Conservation (phyloP, 2,797 vertebrate species). For the Lindbergichthys nudifrons region DNA sequence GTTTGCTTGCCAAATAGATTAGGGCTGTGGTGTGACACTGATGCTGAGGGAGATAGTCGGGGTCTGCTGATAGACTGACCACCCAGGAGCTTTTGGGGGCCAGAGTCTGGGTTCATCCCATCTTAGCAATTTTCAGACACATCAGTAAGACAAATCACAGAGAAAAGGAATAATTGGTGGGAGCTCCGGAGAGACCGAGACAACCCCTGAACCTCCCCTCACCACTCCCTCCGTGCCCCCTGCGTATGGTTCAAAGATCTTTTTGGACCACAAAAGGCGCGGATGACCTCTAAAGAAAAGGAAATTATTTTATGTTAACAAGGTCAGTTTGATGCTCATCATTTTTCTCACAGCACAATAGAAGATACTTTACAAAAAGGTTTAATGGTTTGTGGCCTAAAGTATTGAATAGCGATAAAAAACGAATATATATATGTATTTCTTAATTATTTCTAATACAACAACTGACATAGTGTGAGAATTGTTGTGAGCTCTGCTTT, state of each 20-base stretch:
- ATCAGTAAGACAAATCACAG: constrained; percentile 73
- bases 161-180: constrained; percentile 68
- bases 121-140: constrained; percentile 71
- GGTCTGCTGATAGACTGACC: constrained; percentile 77
- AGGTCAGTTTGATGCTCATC: constrained; percentile 45
- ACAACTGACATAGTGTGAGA: background rate
- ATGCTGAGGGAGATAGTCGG: constrained; percentile 61
- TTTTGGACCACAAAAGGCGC: constrained; percentile 60
- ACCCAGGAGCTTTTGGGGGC: constrained; percentile 77
- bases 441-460: background rate
- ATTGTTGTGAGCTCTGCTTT: background rate
- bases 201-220: constrained; percentile 45
- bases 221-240: constrained; percentile 26
- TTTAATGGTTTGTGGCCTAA: background rate
- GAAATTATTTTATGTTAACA: constrained; percentile 66
- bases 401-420: background rate
- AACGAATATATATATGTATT: background rate
- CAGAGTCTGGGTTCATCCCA: constrained; percentile 65
- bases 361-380: background rate
- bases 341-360: constrained; percentile 38
- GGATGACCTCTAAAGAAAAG: constrained; percentile 45
- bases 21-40: constrained; percentile 64
- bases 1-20: constrained; percentile 81
- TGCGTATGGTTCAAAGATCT: constrained; percentile 68
- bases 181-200: constrained; percentile 40